phyloP scores from a whole-genome alignment of 2,113 vertebrate species.

The Hippocampus barbouri region DNA sequence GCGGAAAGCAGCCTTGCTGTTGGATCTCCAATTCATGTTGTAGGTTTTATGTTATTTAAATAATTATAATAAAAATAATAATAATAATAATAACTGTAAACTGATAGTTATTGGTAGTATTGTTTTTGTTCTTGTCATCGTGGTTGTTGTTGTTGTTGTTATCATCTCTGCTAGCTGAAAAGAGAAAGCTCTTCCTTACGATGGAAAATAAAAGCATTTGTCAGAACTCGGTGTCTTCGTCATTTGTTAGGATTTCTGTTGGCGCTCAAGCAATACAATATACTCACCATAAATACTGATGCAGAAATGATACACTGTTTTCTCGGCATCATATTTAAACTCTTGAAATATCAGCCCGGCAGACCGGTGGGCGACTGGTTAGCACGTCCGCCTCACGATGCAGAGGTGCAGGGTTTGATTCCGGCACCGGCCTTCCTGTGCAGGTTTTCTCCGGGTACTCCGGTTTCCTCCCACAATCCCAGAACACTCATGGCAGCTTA shows the following conservation, averaged over 20 bases:
- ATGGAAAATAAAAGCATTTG: constrained; percentile 49
- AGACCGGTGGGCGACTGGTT: no score
- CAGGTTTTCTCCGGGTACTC: no score
- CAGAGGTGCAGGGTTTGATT: no score
- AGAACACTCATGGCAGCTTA: no score
- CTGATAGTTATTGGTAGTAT: not conserved
- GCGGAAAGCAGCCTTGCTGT: constrained; percentile 18
- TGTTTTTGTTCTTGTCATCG: constrained; percentile 14
- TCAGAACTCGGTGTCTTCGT: constrained; percentile 16
- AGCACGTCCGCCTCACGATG: no score
- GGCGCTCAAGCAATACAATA: not conserved
- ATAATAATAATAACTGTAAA: not conserved
- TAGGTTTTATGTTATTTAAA: constrained; percentile 21
- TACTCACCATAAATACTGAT: not conserved
- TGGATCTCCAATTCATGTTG: constrained; percentile 30
- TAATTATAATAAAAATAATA: not conserved
- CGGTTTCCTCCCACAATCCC: no score
- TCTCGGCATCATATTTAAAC: not conserved
- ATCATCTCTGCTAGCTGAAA: constrained; percentile 21
- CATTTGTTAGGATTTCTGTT: not conserved
- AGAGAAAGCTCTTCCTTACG: constrained; percentile 27
- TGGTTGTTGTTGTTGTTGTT: not conserved
- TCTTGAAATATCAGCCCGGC: not conserved
- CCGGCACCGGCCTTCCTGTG: no score
- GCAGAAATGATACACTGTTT: not conserved